These are phyloP conservation scores for Pelochelys cantorii DNA, from an alignment of 2,797 vertebrate genomes.

Conservation along the genomic window DNA sequence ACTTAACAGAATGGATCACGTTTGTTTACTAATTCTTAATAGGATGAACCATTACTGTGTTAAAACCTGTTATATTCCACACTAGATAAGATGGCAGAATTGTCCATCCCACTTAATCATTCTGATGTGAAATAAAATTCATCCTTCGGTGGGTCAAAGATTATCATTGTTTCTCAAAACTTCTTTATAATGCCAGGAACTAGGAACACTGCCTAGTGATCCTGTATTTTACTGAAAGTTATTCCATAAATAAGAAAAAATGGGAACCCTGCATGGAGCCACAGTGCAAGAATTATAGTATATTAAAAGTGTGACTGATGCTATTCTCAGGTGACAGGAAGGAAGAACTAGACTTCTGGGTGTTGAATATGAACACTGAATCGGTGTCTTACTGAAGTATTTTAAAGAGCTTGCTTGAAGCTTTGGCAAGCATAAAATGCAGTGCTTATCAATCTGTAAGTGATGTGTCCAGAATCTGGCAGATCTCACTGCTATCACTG, in stretches of 20 bases:
- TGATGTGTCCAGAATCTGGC: fast-evolving
- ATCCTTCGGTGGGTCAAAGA: neutral
- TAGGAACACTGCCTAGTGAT: neutral
- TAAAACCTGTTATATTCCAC: neutral
- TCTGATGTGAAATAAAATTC: neutral
- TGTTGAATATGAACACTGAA: neutral
- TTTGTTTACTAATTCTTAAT: neutral
- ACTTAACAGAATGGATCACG: neutral
- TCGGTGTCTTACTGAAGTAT: fast-evolving
- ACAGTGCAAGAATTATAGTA: neutral
- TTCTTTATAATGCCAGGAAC: neutral
- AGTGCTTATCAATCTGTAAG: neutral
- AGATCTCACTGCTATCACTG: neutral
- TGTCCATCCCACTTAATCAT: constrained; percentile 20
- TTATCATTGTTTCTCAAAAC: neutral
- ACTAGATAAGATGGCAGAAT: neutral
- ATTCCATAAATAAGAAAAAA: neutral
- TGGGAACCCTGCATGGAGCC: neutral
- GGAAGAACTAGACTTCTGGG: neutral
- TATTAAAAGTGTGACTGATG: neutral
- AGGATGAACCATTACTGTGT: neutral
- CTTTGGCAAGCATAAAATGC: neutral
- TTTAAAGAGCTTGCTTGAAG: neutral
- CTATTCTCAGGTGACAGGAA: neutral
- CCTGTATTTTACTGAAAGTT: neutral